phyloP scores from a whole-genome alignment of 2,797 vertebrate genomes.

The Odontamblyopus rebecca region DNA sequence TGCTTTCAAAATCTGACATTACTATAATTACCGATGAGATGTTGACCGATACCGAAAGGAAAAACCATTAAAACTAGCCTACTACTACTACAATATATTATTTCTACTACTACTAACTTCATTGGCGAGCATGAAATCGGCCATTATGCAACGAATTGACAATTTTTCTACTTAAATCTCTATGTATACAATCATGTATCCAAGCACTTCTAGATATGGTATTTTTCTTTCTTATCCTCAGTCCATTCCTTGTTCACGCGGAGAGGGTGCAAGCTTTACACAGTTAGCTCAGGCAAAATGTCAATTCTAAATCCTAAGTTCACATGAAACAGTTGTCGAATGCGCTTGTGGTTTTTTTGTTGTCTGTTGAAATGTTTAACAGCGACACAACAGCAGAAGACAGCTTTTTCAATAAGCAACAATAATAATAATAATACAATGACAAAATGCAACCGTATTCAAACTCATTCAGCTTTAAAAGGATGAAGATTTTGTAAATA shows the following conservation, averaged over 20 bases:
- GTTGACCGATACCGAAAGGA: slow-evolving; percentile 76
- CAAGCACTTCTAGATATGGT: slow-evolving; percentile 47
- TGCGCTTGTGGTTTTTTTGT: slow-evolving; percentile 51
- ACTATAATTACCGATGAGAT: slow-evolving; percentile 52
- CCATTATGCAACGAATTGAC: slow-evolving; percentile 77
- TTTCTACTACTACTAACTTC: slow-evolving; percentile 70
- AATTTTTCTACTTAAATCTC: slow-evolving; percentile 59
- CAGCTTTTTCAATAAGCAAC: slow-evolving; percentile 55
- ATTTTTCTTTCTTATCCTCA: slow-evolving; percentile 57
- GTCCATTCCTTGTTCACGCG: slow-evolving; percentile 60
- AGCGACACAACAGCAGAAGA: slow-evolving; percentile 41
- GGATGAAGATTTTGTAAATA: slow-evolving; percentile 77
- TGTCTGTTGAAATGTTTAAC: slow-evolving; percentile 54
- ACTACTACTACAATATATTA: slow-evolving; percentile 38
- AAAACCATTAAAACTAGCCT: slow-evolving; percentile 73
- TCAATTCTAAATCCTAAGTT: slow-evolving; percentile 54
- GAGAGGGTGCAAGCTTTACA: slow-evolving; percentile 78
- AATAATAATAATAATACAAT: slow-evolving; percentile 22
- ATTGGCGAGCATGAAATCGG: slow-evolving; percentile 72
- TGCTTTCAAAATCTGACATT: slow-evolving; percentile 85
- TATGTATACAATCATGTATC: slow-evolving; percentile 57
- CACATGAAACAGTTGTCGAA: slow-evolving; percentile 31
- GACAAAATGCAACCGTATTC: slow-evolving; percentile 50
- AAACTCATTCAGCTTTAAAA: slow-evolving; percentile 68
- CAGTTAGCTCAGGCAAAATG: slow-evolving; percentile 80